phyloP scores from a whole-genome alignment of 2,888 invertebrate species.

The Bedellia somnulentella region DNA sequence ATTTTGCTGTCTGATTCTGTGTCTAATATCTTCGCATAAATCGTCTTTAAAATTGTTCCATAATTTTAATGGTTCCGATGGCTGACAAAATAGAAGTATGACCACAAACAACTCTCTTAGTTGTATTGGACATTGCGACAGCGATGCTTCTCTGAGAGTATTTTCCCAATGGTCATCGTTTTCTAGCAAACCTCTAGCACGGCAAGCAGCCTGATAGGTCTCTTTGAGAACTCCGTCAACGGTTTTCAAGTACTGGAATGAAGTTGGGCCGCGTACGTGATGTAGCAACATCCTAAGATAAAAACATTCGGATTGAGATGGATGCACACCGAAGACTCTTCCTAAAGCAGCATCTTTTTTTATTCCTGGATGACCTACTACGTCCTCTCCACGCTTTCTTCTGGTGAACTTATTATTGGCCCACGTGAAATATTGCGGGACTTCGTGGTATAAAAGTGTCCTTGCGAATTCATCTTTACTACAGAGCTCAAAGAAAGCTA shows the following conservation, averaged over 20 bases:
- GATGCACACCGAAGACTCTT: slow-evolving; percentile 16
- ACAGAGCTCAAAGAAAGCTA: neutral
- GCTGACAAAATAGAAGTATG: neutral
- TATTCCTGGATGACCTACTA: slow-evolving; percentile 12
- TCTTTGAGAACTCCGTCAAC: slow-evolving; percentile 13
- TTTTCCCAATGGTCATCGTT: slow-evolving; percentile 13
- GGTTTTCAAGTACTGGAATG: slow-evolving; percentile 13
- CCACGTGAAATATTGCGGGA: slow-evolving; percentile 12
- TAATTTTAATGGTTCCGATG: neutral
- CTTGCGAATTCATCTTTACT: neutral
- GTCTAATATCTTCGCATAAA: neutral
- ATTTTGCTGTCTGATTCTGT: neutral
- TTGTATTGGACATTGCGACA: slow-evolving; percentile 5
- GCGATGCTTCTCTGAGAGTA: slow-evolving; percentile 9
- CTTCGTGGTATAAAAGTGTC: neutral
- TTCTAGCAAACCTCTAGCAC: slow-evolving; percentile 12
- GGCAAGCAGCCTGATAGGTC: slow-evolving; percentile 11
- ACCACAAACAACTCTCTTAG: neutral
- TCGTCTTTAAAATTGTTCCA: neutral
- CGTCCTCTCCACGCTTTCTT: slow-evolving; percentile 10
- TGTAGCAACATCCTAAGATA: slow-evolving; percentile 13
- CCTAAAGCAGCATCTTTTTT: slow-evolving; percentile 13
- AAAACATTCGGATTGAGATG: slow-evolving; percentile 13
- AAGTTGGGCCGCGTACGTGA: slow-evolving; percentile 14
- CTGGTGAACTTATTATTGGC: slow-evolving; percentile 9